Conservation (phyloP, 2,113 vertebrate genomes). For the Cnemophilus loriae region DNA sequence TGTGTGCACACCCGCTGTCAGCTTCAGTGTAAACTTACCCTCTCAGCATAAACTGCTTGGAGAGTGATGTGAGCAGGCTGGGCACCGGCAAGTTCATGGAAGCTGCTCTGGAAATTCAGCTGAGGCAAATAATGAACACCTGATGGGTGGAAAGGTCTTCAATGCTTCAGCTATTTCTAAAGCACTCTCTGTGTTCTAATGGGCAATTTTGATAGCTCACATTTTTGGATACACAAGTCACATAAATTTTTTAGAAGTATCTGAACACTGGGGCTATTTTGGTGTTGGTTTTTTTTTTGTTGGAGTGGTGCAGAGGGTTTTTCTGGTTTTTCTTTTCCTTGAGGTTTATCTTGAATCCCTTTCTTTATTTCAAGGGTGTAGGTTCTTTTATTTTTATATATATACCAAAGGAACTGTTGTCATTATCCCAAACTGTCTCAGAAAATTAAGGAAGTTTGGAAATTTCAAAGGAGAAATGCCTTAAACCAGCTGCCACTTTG, state of each 20-base stretch:
- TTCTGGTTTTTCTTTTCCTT: neutral
- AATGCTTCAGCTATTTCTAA: neutral
- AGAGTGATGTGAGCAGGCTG: neutral
- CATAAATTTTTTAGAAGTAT: neutral
- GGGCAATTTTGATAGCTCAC: neutral
- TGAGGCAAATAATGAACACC: neutral
- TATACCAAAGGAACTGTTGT: neutral
- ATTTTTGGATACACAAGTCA: neutral
- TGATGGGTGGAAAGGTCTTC: neutral
- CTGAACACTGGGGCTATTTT: neutral
- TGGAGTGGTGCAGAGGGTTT: fast-evolving
- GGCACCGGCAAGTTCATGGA: neutral
- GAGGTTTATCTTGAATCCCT: neutral
- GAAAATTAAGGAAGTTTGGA: neutral
- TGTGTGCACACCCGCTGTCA: neutral
- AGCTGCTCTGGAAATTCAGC: neutral
- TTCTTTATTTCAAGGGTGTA: neutral
- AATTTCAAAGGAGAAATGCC: neutral
- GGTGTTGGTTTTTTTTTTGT: neutral
- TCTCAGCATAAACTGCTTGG: neutral
- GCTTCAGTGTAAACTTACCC: neutral
- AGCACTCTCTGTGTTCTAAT: neutral
- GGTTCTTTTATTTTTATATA: neutral
- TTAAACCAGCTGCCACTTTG: neutral
- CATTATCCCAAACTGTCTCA: neutral